Evolutionary conservation across 1,140 invertebrate species (phyloP).

Genomic region (Platyscapa corneri): DNA sequence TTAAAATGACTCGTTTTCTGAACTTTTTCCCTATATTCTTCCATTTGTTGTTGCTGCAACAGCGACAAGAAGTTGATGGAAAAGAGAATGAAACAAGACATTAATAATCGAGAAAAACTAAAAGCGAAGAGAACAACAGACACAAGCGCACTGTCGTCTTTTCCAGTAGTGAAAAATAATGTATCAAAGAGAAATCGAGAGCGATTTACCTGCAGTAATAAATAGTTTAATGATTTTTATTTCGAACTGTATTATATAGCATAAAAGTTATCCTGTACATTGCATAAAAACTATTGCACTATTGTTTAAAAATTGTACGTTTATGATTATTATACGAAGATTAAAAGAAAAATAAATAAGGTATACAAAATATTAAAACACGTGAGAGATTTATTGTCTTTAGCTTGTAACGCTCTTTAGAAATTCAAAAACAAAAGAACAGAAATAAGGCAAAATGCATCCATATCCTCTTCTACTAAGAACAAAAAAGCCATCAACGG

Average conservation of each 20-base stretch:
- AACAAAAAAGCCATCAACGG: slow-evolving; percentile 21
- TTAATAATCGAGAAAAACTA: slow-evolving; percentile 57
- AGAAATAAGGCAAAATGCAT: slow-evolving; percentile 37
- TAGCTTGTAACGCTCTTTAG: slow-evolving; percentile 59
- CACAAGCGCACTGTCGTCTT: slow-evolving; percentile 65
- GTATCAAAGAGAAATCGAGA: slow-evolving; percentile 65
- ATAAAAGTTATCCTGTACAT: slow-evolving; percentile 74
- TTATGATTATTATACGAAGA: slow-evolving; percentile 73
- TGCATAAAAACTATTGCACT: slow-evolving; percentile 70
- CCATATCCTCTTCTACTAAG: slow-evolving; percentile 41
- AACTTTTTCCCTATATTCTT: slow-evolving; percentile 42
- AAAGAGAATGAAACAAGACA: slow-evolving; percentile 55
- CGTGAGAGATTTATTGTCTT: slow-evolving; percentile 70
- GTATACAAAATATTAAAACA: slow-evolving; percentile 72
- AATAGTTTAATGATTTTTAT: slow-evolving; percentile 73
- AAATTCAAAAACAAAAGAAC: slow-evolving; percentile 54
- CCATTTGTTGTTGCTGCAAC: slow-evolving; percentile 35
- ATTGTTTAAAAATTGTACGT: slow-evolving; percentile 72
- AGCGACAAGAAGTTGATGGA: slow-evolving; percentile 50
- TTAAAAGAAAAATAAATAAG: slow-evolving; percentile 72
- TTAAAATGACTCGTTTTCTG: slow-evolving; percentile 53
- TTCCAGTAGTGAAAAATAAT: slow-evolving; percentile 72
- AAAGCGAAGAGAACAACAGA: slow-evolving; percentile 52
- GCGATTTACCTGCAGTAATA: slow-evolving; percentile 67
- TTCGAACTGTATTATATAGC: slow-evolving; percentile 74